Base-by-base conservation (phyloP, 1,140 invertebrate species). In the Cyphomyrmex costatus region DNA sequence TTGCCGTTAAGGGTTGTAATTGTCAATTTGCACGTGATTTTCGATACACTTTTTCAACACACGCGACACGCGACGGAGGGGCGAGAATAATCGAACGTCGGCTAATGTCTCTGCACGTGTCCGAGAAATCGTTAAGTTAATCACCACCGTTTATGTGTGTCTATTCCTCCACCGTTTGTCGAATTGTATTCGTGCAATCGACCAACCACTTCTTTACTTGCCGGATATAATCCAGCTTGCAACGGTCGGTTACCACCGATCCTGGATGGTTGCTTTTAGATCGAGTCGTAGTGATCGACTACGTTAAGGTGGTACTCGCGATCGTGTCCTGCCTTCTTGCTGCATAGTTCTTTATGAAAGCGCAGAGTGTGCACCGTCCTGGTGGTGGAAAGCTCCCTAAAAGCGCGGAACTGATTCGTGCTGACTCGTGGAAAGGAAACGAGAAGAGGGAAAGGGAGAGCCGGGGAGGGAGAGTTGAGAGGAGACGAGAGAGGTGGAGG, bases 321-420 rank as follows among this genome's bases (percentile, higher is more conserved):
- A 79, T 82, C 58, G 58, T 70, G 53, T 82, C 85, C 68, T 79
- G 61, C 74, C 71, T 51, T 63, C 49, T 33, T 66, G 36, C 71
- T 30, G 76, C 85, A 78, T 89, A 83, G 90, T 91, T 89, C 85
- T 87, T 91, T 91, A 91, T 88, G 84, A 89, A 53, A 58, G 68
- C 49, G 68, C 65, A 46, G 84, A 77, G 71, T 51, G 51, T 87
- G 46, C 16, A 70, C 24, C 49, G 70, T 56, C 49, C 21, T 85
- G 89, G 89, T 89, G 88, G 89, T 89, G 89, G 90, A 91, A 89
- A 91, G 88, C 90, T 91, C 90, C 90, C 90, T 86, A 88, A 91
- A 91, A 91, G 83, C 84, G 58, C 42, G 36, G 33, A 49, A 49
- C 46, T 49, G 46, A 49, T 49, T 49, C 46, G 46, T 24, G 46